These are phyloP conservation scores for Agrochola lota DNA, from an alignment of 2,888 invertebrate species.

Conservation along the genomic window DNA sequence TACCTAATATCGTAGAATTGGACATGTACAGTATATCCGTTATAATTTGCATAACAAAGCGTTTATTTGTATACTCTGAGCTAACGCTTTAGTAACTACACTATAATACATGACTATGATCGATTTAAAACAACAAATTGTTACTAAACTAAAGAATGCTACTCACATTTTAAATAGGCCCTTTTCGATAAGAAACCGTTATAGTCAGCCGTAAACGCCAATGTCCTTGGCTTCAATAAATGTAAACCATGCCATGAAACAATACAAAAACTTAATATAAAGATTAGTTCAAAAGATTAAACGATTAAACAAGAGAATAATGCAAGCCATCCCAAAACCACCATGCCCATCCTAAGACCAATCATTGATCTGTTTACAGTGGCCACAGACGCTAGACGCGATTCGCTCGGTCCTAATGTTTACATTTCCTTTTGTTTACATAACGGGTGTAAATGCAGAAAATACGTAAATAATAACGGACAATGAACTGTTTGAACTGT, in stretches of 20 bases:
- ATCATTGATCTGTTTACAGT: conserved; percentile 56
- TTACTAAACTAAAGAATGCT: neutral
- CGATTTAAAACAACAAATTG: conserved; percentile 6
- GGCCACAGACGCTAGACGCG: conserved; percentile 9
- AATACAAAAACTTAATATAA: neutral
- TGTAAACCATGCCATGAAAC: conserved; percentile 34
- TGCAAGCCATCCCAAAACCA: neutral
- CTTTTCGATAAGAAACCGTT: conserved; percentile 44
- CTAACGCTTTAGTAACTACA: conserved; percentile 29
- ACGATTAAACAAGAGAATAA: conserved; percentile 19
- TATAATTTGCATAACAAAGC: conserved; percentile 58
- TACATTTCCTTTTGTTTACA: conserved; percentile 35
- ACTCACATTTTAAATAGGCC: conserved; percentile 8
- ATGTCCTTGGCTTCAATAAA: conserved; percentile 39
- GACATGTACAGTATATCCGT: conserved; percentile 41
- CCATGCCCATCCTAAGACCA: neutral
- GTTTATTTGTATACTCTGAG: conserved; percentile 31
- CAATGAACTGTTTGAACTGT: conserved; percentile 30
- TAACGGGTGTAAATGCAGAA: conserved; percentile 19
- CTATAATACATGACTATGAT: neutral
- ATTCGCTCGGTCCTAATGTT: conserved; percentile 31
- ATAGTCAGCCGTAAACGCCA: conserved; percentile 27
- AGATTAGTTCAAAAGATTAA: conserved; percentile 13
- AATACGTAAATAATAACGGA: conserved; percentile 18
- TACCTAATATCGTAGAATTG: conserved; percentile 36